Evolutionary conservation across 2,113 vertebrate genomes (phyloP), one percentile per base, ranked within the genome.

Genomic region (Orcinus orca): DNA sequence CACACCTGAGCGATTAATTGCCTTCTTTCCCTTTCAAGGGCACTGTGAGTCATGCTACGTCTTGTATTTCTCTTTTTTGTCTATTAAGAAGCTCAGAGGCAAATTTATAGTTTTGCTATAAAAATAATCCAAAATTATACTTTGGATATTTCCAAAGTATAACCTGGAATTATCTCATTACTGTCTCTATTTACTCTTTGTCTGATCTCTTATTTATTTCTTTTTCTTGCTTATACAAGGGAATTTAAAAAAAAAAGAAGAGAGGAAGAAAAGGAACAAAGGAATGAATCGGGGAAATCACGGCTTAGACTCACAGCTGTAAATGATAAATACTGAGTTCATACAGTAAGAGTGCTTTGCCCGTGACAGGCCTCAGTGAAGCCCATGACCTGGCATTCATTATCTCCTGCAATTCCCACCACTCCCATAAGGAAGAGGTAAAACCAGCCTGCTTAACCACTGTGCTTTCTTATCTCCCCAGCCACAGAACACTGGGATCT

Each of bases 41-140:
- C 47, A 36, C 31, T 23, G 2, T 63, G 77, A 67, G 6, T 50
- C 65, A 55, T 15, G 77, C 50, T 85, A 33, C 5, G 44, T 60
- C n/a, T 71, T 63, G 15, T 23, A n/a, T 83, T 77, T 47, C 63
- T 26, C 36, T 36, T 70, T 63, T 70, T 68, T 82, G 38, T 79
- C 26, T n/a, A 21, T 50, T 47, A 53, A 81, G 91, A 88, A 95
- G 73, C 58, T 95, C 85, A 41, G 58, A 93, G 68, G 83, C 86
- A 93, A 65, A 63, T 38, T 63, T 71, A 88, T 26, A 83, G 53
- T 53, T 53, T 17, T 53, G 53, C 53, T 1, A 18, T 53, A 53
- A 53, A 53, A 53, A 53, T 18, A 0, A 53, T 53, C 53, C 53
- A 53, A 53, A 53, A 53, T 53, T 53, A 53, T 53, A 53, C 53